These are phyloP conservation scores for Sapayoa aenigma DNA, from an alignment of 2,113 vertebrate species.

Conservation along the genomic window DNA sequence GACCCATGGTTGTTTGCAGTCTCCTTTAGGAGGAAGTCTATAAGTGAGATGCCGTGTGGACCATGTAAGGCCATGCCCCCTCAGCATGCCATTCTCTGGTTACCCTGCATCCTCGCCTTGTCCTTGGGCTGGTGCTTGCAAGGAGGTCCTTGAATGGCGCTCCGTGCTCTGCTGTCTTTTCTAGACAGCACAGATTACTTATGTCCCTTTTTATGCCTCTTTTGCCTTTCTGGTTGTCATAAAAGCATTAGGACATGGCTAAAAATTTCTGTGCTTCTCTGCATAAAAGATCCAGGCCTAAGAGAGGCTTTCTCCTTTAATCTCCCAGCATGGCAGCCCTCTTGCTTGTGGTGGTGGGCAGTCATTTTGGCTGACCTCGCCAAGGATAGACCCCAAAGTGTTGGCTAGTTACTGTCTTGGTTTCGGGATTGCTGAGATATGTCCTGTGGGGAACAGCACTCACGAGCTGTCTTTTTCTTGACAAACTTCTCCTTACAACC, in stretches of 20 bases:
- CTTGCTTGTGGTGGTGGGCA: not conserved
- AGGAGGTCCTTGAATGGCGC: not conserved
- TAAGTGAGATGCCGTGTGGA: not conserved
- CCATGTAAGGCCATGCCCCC: not conserved
- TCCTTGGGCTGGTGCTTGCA: not conserved
- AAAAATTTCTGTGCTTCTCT: not conserved
- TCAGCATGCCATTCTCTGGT: not conserved
- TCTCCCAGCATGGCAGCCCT: not conserved
- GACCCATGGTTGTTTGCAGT: not conserved
- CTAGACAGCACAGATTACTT: not conserved
- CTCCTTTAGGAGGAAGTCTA: not conserved
- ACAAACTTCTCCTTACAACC: conserved; percentile 25
- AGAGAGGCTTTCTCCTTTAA: not conserved
- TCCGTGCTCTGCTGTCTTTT: not conserved
- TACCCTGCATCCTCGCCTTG: not conserved
- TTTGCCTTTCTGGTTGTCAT: not conserved
- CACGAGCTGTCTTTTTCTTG: not conserved
- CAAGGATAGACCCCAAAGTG: not conserved
- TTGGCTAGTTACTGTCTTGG: not conserved
- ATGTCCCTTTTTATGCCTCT: not conserved
- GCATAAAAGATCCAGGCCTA: not conserved
- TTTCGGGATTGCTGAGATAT: conserved; percentile 1
- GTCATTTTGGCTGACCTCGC: not conserved
- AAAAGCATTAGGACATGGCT: not conserved
- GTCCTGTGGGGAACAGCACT: not conserved